Evolutionary conservation across 2,888 invertebrate species (phyloP).

Genomic region (Lumbricus terrestris): DNA sequence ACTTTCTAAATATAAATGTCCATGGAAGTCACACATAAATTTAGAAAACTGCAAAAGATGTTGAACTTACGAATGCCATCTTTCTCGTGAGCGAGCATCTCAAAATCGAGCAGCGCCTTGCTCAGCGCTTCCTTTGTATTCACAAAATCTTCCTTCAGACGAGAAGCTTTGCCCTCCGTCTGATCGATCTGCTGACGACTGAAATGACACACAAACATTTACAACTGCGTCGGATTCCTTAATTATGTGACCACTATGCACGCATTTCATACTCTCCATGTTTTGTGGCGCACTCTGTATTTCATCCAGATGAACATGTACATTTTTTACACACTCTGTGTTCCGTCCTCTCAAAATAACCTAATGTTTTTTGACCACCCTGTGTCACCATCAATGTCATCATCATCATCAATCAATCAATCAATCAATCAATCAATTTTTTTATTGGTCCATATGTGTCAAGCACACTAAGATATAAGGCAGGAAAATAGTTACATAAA

Average conservation of each 20-base stretch:
- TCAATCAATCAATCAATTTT: neutral
- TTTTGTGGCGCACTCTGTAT: neutral
- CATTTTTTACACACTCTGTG: neutral
- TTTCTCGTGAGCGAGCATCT: slow-evolving; percentile 86
- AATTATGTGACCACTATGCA: no score
- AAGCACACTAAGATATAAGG: no score
- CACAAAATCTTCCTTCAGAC: slow-evolving; percentile 80
- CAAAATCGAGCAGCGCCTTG: slow-evolving; percentile 74
- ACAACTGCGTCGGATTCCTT: neutral
- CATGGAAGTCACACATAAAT: no score
- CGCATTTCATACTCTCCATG: no score
- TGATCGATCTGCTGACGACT: slow-evolving; percentile 64
- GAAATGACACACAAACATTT: slow-evolving; percentile 31
- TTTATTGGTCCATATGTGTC: no score
- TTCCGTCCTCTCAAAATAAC: neutral
- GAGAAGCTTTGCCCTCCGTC: slow-evolving; percentile 81
- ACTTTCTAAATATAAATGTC: no score
- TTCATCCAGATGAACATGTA: neutral
- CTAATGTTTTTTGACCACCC: neutral
- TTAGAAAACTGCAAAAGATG: no score
- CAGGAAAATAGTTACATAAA: no score
- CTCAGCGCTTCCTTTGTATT: slow-evolving; percentile 80
- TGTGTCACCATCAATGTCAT: neutral
- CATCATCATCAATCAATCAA: neutral
- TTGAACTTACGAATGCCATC: slow-evolving; percentile 67